Percentiles rank a stretch among this genome's conserved stretches.
Evolutionary conservation across 2,113 vertebrate species (phyloP).

Genomic region (Microtus ochrogaster): DNA sequence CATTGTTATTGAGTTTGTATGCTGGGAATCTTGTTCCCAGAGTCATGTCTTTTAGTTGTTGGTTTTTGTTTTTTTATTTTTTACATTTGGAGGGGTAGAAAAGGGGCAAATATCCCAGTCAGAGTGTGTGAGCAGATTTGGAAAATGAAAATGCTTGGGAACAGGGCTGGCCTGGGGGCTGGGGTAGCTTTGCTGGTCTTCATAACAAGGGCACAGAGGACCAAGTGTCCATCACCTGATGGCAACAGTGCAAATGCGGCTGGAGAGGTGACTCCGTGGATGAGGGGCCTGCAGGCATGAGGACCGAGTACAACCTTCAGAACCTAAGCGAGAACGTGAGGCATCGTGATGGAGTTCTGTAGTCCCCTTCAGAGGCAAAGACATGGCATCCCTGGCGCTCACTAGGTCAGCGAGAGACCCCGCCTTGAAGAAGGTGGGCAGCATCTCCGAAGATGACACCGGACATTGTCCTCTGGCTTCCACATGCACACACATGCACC

Average conservation of each 20-base stretch:
- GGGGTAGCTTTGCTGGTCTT: not conserved
- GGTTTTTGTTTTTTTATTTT: too few relatives aligned
- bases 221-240: not conserved
- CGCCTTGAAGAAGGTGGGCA: not conserved
- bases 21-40: not conserved
- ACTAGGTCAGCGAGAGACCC: not conserved
- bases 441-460: not conserved
- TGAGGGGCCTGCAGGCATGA: not conserved
- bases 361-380: not conserved
- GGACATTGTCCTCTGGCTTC: not conserved
- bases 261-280: too few relatives aligned
- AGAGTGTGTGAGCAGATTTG: not conserved
- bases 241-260: not conserved
- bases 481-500: not conserved
- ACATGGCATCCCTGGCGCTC: too few relatives aligned
- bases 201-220: not conserved
- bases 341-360: too few relatives aligned
- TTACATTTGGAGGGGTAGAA: not conserved
- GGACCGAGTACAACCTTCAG: not conserved
- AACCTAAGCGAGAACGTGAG: too few relatives aligned
- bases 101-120: not conserved
- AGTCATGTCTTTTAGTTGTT: not conserved
- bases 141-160: not conserved
- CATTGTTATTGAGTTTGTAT: not conserved
- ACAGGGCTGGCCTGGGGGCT: not conserved